These are phyloP conservation scores for Rynchops niger DNA, from an alignment of 2,113 vertebrate species.

Conservation along the genomic window DNA sequence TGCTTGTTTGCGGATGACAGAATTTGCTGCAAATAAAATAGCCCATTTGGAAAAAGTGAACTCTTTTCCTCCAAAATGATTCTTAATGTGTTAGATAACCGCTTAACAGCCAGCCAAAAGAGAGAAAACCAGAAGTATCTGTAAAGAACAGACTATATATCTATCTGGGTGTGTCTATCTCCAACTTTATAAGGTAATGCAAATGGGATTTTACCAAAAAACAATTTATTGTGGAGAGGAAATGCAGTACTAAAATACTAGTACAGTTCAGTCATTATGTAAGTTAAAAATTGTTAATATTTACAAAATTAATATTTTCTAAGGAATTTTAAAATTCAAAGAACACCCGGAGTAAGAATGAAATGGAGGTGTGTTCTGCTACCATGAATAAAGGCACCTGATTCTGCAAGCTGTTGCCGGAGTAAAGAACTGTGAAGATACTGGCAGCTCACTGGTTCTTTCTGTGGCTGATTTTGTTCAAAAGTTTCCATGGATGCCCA, in stretches of 20 bases:
- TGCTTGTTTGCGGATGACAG: neutral
- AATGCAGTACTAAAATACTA: neutral
- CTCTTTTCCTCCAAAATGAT: neutral
- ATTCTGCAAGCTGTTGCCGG: neutral
- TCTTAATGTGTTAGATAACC: neutral
- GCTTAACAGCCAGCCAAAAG: neutral
- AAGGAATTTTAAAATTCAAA: conserved; percentile 7
- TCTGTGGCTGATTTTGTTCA: neutral
- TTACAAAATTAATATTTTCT: neutral
- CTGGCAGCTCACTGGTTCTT: neutral
- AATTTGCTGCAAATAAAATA: neutral
- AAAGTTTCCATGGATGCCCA: neutral
- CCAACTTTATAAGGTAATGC: neutral
- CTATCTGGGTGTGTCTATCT: neutral
- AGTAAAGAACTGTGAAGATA: neutral
- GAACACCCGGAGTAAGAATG: neutral
- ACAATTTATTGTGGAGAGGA: neutral
- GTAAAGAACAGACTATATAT: neutral
- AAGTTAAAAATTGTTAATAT: neutral
- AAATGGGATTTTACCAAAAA: neutral
- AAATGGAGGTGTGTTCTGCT: neutral
- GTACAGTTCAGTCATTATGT: neutral
- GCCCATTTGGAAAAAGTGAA: neutral
- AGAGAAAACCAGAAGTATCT: neutral
- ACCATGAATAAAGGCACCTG: neutral